These are phyloP conservation scores for Andrena hattorfiana DNA, from an alignment of 2,888 invertebrate genomes.

Conservation along the genomic window DNA sequence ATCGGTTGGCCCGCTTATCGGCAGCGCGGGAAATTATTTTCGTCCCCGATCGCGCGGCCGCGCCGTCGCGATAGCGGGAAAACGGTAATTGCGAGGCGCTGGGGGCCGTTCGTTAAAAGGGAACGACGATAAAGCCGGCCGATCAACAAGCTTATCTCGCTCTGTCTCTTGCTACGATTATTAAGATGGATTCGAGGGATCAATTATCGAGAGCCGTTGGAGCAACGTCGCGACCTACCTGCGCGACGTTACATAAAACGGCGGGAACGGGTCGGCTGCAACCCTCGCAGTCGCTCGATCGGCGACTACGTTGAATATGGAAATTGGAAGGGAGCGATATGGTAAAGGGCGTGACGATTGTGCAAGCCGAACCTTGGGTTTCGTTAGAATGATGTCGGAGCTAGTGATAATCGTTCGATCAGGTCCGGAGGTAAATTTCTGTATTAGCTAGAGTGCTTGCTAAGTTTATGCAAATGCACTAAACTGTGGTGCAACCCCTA, in stretches of 20 bases:
- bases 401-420: not conserved
- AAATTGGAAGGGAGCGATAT: not conserved
- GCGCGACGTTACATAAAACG: conserved; percentile 9
- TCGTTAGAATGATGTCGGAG: not conserved
- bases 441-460: no score
- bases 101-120: not conserved
- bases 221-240: not conserved
- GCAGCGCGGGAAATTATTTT: conserved; percentile 15
- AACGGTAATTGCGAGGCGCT: not conserved
- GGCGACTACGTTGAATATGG: not conserved
- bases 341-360: not conserved
- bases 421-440: no score
- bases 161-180: conserved; percentile 3
- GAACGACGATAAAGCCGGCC: conserved; percentile 1
- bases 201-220: conserved; percentile 36
- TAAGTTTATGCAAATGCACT: no score
- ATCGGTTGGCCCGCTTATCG: conserved; percentile 25
- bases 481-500: no score
- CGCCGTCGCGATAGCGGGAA: not conserved
- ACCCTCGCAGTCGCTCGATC: not conserved
- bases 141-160: not conserved
- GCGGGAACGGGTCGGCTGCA: not conserved
- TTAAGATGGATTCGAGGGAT: conserved; percentile 20
- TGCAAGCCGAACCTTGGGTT: not conserved
- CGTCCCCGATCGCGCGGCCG: conserved; percentile 20